phyloP scores from a whole-genome alignment of 2,113 vertebrate species.

The Dicerorhinus sumatrensis region DNA sequence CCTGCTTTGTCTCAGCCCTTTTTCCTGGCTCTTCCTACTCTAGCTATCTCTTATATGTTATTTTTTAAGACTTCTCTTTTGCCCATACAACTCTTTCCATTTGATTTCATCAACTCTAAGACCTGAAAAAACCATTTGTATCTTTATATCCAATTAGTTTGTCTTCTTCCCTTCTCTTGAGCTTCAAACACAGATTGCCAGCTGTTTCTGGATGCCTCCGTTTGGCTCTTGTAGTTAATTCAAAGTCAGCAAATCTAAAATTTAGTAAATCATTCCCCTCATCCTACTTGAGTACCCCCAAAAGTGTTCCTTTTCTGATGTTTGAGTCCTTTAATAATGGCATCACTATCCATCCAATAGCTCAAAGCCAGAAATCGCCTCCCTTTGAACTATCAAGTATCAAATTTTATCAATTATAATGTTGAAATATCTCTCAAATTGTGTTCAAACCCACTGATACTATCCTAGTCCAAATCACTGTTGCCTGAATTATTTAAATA shows the following conservation, averaged over 20 bases:
- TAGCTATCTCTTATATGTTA: neutral
- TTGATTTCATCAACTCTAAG: neutral
- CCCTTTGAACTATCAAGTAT: neutral
- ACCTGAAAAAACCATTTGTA: neutral
- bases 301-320: neutral
- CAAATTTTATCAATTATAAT: neutral
- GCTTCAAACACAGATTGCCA: neutral
- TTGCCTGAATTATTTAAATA: neutral
- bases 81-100: neutral
- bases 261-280: neutral
- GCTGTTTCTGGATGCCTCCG: neutral
- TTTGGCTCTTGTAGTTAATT: neutral
- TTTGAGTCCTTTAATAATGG: neutral
- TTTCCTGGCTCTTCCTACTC: neutral
- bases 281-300: neutral
- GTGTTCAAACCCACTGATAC: neutral
- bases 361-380: neutral
- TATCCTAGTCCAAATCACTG: neutral
- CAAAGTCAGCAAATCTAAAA: neutral
- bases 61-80: neutral
- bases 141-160: neutral
- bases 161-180: neutral
- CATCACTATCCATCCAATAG: neutral
- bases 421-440: neutral
- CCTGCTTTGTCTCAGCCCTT: neutral